Evolutionary conservation across 2,113 vertebrate species (phyloP).

Genomic region (Prietella phreatophila): DNA sequence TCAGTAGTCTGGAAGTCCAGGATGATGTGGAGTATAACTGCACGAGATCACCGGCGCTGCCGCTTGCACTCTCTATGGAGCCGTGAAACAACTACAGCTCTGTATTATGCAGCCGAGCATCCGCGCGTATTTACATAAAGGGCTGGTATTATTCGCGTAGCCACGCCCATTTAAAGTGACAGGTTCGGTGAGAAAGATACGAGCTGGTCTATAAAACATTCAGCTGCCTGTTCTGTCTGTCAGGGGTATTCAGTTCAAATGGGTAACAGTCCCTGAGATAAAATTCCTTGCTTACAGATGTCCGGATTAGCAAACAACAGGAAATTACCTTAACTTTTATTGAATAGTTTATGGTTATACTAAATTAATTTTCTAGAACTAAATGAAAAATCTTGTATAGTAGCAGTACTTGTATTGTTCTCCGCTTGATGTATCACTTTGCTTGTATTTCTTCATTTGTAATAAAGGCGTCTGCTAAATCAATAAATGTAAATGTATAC

Average conservation of each 20-base stretch:
- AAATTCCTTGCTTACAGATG: neutral
- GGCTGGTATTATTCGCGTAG: constrained; percentile 62
- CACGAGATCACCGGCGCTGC: neutral
- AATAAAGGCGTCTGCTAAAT: no score
- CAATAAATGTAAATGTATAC: no score
- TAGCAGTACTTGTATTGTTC: no score
- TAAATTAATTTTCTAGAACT: no score
- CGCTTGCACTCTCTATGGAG: constrained; percentile 50
- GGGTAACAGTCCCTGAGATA: neutral
- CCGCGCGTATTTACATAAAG: constrained; percentile 62
- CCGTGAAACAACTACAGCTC: constrained; percentile 64
- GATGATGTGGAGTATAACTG: neutral
- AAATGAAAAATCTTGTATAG: no score
- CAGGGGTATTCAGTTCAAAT: neutral
- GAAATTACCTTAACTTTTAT: neutral
- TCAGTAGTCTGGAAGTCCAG: neutral
- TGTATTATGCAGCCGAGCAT: constrained; percentile 57
- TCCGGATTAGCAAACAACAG: neutral
- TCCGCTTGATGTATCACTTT: no score
- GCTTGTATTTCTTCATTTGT: no score
- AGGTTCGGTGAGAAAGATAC: constrained; percentile 15
- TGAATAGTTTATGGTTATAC: neutral
- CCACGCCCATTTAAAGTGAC: constrained; percentile 74
- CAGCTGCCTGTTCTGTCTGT: neutral
- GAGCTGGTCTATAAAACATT: neutral